Base-by-base conservation (phyloP, 1,140 invertebrate genomes). In the Drosophila chauvacae region DNA sequence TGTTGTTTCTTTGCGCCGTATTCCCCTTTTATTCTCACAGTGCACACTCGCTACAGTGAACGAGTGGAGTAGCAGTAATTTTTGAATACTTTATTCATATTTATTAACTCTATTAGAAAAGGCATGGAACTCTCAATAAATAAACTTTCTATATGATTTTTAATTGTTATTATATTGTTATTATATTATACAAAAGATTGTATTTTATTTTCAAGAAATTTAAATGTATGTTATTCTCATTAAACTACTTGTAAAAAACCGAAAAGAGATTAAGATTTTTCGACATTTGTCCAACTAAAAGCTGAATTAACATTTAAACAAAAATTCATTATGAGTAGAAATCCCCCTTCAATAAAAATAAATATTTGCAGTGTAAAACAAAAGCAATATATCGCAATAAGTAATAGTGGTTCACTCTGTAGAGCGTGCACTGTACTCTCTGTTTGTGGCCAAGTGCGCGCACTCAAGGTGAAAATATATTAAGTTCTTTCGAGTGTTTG, bases 381-480 rank as follows among this genome's bases (percentile, higher is more conserved):
- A 20, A 35, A 16, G 2, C 16, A 55, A 16, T 16, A 23, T 55
- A 23, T 39, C 6, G 11, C 16, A 55, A 11, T n/a, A 20, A 55
- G 14, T 23, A 56, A 39, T 4, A 39, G 14, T 39, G 14, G 33
- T 55, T 14, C 33, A 39, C 35, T 39, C 4, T 26, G 9, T n/a
- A 16, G 14, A 39, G 53, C 5, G 20, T 26, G 5, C 20, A 39
- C 53, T 56, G 53, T 73, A 70, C 72, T 57, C 59, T 81, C 65
- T 68, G 83, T 80, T 85, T 69, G 81, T 68, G 81, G 81, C 76
- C 84, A 81, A 85, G 82, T 81, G 81, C 81, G 82, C 81, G 78
- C 61, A 86, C 82, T 86, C 82, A 85, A 86, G 82, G 81, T 81
- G 82, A 85, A 86, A 81, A 86, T 86, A 81, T 86, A 81, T 86